Evolutionary conservation across 2,888 invertebrate genomes (phyloP).

Genomic region (Diarsia brunnea): DNA sequence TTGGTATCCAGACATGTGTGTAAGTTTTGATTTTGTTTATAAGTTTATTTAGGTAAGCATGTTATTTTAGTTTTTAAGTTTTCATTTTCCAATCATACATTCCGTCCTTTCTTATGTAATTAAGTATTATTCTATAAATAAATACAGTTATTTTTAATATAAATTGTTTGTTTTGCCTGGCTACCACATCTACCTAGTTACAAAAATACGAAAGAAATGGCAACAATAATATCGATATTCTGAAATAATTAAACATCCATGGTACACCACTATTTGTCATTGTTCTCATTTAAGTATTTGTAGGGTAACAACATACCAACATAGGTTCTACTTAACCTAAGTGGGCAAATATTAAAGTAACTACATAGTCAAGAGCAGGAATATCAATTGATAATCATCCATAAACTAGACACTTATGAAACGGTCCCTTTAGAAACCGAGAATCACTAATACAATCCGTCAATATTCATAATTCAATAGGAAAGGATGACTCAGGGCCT

Average conservation of each 20-base stretch:
- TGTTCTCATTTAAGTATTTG: not conserved
- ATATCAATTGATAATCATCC: not conserved
- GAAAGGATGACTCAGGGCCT: conserved; percentile 45
- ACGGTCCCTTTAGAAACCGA: not conserved
- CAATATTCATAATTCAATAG: conserved; percentile 30
- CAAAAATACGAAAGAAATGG: not conserved
- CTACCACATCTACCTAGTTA: not conserved
- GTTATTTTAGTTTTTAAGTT: conserved; percentile 56
- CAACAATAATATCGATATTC: not conserved
- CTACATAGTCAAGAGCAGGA: not conserved
- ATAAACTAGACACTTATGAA: not conserved
- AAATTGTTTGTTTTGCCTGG: conserved; percentile 23
- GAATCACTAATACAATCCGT: conserved; percentile 6
- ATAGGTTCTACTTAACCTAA: not conserved
- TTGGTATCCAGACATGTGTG: conserved; percentile 51
- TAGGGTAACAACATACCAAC: not conserved
- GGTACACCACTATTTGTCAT: not conserved
- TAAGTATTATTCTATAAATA: conserved; percentile 62
- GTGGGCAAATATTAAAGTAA: not conserved
- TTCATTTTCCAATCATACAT: conserved; percentile 39
- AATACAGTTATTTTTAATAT: conserved; percentile 61
- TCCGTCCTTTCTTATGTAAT: conserved; percentile 61
- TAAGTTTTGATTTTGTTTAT: conserved; percentile 59
- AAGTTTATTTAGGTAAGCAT: conserved; percentile 49
- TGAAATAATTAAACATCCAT: not conserved